Base-by-base conservation (phyloP, 1,140 invertebrate genomes). In the Drosophila nasuta region DNA sequence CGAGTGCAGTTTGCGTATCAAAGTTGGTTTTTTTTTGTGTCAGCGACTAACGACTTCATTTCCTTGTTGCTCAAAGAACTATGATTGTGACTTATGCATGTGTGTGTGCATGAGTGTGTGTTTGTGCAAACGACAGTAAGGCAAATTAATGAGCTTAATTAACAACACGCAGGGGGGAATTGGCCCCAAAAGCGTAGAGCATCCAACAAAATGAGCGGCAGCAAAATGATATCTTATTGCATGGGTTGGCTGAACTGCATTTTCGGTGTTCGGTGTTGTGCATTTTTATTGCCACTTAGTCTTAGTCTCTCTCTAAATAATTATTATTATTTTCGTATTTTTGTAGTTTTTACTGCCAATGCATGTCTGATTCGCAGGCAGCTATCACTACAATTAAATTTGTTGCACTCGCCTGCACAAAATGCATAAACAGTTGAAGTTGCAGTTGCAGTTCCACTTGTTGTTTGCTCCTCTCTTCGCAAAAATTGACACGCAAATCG, bases 341-440 rank as follows among this genome's bases (percentile, higher is more conserved):
- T 65, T 41, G 46, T 45, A 54, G 62, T 71, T 88, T 86, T 88
- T 88, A 88, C 83, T 88, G 83, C 83, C 83, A 88, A 83, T 88
- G 83, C 83, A 87, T 87, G 83, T 87, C 77, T 56, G 54, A 59
- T 72, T 72, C 64, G 68, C 59, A 64, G 49, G 59, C 60, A 60
- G 60, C 68, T 87, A 85, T 87, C 64, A 87, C 66, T 58, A 88
- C 85, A 88, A 89, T 88, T 88, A 81, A 88, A 88, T 88, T 88
- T 88, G 83, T 87, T 87, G 83, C 83, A 87, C 70, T 87, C 83
- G 83, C 71, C 85, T 87, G 83, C 83, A 88, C 83, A 87, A 88
- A 89, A 88, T 87, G 83, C 85, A 87, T 87, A 87, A 87, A 81
- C 77, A 87, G 82, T 88, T 67, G 52, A 56, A 65, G 35, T 66